Base-by-base conservation (phyloP, 2,888 invertebrate species). In the Amphimallon solstitiale region DNA sequence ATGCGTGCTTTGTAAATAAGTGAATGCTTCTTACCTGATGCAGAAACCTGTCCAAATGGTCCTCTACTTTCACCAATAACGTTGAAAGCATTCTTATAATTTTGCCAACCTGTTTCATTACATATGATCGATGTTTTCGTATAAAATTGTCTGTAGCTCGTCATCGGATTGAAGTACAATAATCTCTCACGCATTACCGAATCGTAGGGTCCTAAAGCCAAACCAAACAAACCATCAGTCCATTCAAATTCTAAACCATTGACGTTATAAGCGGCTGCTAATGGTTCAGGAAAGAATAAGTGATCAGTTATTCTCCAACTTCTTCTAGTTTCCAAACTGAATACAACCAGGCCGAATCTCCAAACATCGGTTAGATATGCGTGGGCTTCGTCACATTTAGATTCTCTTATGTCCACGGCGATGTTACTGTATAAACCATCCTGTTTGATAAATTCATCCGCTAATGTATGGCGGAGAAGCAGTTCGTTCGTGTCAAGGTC, bases 151-250 rank as follows among this genome's bases (percentile, higher is more conserved):
- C 90, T 86, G 74, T 89, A 90, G 77, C 93, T 92, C 0, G 94
- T 91, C 89, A 94, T 88, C 0, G 94, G 88, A 80, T 94, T 92
- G 78, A 92, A 94, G 76, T 88, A 93, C 19, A 94, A 77, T 2
- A 88, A 84, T 54, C 91, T 85, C 52, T 93, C 90, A 15, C 82
- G 77, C 12, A 80, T 78, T 60, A 83, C 76, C 1, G 83, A 78
- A 71, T 83, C 77, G 23, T 77, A 76, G 4, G 90, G 88, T n/a
- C 90, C 87, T 46, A 92, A 76, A 0, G 92, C 88, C 89, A 93
- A 77, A 0, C 92, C 92, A 70, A 92, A 92, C 0, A 93, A 78
- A 0, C 91, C 92, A 75, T 93, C 92, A 3, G 87, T 87, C 92
- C 92, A 92, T 68, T 87, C 88, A 75, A 92, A 92, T 65, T 86